Percentiles rank a stretch among this genome's conserved stretches.
These are phyloP conservation scores for Acipenser ruthenus DNA, from an alignment of 2,797 vertebrate species.

Conservation along the genomic window DNA sequence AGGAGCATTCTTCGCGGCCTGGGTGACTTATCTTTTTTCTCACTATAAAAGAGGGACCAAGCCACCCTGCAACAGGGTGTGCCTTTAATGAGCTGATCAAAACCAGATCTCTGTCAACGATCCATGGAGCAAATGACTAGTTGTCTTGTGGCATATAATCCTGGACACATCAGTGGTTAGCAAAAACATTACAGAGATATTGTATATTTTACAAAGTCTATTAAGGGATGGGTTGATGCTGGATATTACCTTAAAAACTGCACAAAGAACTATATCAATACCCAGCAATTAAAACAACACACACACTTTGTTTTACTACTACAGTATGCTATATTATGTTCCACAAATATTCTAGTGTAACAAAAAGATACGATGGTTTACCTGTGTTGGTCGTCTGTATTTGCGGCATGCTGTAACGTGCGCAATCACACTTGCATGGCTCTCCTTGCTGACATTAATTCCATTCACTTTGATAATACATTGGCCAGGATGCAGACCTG, in stretches of 20 bases:
- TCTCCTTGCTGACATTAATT: constrained; percentile 97
- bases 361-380: constrained; percentile 31
- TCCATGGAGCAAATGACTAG: constrained; percentile 39
- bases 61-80: constrained; percentile 15
- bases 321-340: too few species aligned
- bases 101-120: constrained; percentile 42
- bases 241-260: too few species aligned
- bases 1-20: constrained; percentile 5
- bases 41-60: constrained; percentile 1
- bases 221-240: too few species aligned
- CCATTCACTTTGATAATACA: constrained; percentile 99
- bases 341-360: too few species aligned
- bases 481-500: constrained; percentile 91
- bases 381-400: constrained; percentile 82
- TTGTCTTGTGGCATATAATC: too few species aligned
- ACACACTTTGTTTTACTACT: too few species aligned
- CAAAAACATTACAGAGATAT: too few species aligned
- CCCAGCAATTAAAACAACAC: too few species aligned
- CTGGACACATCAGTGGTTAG: too few species aligned
- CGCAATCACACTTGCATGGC: constrained; percentile 90
- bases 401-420: constrained; percentile 93
- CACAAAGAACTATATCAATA: too few species aligned
- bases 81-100: constrained; percentile 36
- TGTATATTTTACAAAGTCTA: too few species aligned
- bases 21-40: constrained; percentile 2